Percentiles rank a stretch among this genome's conserved stretches.
These are phyloP conservation scores for Lasioglossum calceatum DNA, from an alignment of 2,888 invertebrate species.

Conservation along the genomic window DNA sequence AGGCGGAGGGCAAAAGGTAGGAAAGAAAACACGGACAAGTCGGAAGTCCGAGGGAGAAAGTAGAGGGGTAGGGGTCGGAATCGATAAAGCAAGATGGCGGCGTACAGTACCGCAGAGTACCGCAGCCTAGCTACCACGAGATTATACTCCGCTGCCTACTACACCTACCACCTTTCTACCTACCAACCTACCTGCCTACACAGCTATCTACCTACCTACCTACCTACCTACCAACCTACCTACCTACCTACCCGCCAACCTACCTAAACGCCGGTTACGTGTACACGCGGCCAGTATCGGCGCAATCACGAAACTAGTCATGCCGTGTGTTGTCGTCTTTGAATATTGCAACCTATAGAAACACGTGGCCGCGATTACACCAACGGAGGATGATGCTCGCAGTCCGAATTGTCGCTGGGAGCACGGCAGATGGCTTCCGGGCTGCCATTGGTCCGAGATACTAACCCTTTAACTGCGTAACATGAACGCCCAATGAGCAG, in stretches of 20 bases:
- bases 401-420: neutral
- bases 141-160: slow-evolving; percentile 72
- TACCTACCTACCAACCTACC: slow-evolving; percentile 16
- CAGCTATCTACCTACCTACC: slow-evolving; percentile 28
- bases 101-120: slow-evolving; percentile 80
- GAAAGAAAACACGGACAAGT: slow-evolving; percentile 45
- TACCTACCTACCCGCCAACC: neutral
- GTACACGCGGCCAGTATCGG: slow-evolving; percentile 26
- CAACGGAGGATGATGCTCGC: neutral
- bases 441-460: neutral
- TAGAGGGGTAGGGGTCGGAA: slow-evolving; percentile 69
- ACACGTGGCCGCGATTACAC: neutral
- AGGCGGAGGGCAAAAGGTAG: slow-evolving; percentile 16
- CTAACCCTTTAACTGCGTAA: neutral
- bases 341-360: neutral
- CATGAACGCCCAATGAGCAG: neutral
- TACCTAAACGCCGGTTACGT: slow-evolving; percentile 24
- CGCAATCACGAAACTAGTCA: slow-evolving; percentile 39
- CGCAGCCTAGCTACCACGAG: slow-evolving; percentile 80
- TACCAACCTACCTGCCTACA: slow-evolving; percentile 37
- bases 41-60: slow-evolving; percentile 41
- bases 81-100: slow-evolving; percentile 82
- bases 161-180: slow-evolving; percentile 51
- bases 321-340: neutral
- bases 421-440: neutral